A percentile compares a stretch with the other conserved stretches of the same genome.
Evolutionary conservation across 2,113 vertebrate species (phyloP).

Genomic region (Hydrochoerus hydrochaeris): DNA sequence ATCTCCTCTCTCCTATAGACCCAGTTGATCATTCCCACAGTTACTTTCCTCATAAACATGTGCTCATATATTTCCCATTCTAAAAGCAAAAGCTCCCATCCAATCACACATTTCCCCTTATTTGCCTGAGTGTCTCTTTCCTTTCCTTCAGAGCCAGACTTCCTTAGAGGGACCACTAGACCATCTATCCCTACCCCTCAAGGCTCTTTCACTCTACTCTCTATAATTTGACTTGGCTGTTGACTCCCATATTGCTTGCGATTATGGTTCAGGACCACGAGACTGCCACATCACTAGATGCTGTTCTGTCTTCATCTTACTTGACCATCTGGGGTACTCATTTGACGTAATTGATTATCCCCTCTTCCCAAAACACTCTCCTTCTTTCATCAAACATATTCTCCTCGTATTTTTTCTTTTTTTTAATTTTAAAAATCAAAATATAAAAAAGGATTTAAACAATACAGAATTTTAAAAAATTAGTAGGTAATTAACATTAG

Average conservation of each 20-base stretch:
- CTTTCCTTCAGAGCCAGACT: neutral
- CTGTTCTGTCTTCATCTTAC: slow-evolving; percentile 8
- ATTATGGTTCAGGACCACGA: neutral
- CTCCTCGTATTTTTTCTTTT: neutral
- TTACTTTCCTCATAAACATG: neutral
- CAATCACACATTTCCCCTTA: neutral
- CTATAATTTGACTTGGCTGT: neutral
- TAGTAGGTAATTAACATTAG: too few species aligned
- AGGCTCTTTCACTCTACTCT: neutral
- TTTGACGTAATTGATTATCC: neutral
- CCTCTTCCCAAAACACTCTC: neutral
- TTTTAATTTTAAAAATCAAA: too few species aligned
- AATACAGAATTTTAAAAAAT: too few species aligned
- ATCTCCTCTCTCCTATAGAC: neutral
- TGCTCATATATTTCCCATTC: neutral
- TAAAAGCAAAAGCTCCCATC: neutral
- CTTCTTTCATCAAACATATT: neutral
- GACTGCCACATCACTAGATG: neutral
- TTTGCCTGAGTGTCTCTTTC: neutral
- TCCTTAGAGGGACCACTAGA: neutral
- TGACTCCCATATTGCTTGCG: neutral
- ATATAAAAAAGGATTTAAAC: too few species aligned
- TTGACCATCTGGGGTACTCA: neutral
- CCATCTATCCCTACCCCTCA: neutral
- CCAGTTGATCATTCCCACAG: neutral